A percentile compares a stretch with the other conserved stretches of the same genome.
Evolutionary conservation across 1,140 invertebrate genomes (phyloP).

Genomic region (Bombus superbus): DNA sequence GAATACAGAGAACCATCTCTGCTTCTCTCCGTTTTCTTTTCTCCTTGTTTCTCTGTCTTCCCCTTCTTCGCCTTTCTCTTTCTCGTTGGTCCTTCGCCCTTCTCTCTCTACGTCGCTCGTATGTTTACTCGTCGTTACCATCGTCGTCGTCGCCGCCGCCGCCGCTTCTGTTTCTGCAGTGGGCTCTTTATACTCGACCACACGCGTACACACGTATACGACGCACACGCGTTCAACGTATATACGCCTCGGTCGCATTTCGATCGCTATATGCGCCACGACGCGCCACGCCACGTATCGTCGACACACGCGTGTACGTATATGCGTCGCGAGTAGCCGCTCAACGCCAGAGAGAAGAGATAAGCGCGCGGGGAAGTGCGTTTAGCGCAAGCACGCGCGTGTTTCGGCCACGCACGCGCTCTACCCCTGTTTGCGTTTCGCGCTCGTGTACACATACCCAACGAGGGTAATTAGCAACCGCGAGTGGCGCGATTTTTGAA

Average conservation of each 20-base stretch:
- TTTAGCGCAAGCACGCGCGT: slow-evolving; percentile 3
- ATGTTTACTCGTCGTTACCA: slow-evolving; percentile 63
- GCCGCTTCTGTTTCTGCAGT: slow-evolving; percentile 61
- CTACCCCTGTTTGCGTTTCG: slow-evolving; percentile 1
- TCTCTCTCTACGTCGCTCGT: slow-evolving; percentile 20
- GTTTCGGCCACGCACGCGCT: slow-evolving; percentile 10
- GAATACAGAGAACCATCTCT: slow-evolving; percentile 43
- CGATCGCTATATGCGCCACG: not conserved
- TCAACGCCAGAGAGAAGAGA: not conserved
- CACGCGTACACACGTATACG: not conserved
- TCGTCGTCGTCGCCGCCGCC: slow-evolving; percentile 3
- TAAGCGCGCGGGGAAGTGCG: not conserved
- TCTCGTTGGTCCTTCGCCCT: not conserved
- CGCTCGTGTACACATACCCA: not conserved
- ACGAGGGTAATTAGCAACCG: slow-evolving; percentile 21
- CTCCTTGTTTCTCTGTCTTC: not conserved
- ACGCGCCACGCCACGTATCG: not conserved
- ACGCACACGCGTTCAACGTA: not conserved
- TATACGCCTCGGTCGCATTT: slow-evolving; percentile 42
- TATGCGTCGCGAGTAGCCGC: not conserved
- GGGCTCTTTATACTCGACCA: slow-evolving; percentile 57
- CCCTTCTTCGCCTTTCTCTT: not conserved
- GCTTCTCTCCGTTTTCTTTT: not conserved
- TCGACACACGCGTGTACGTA: not conserved
- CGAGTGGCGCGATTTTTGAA: slow-evolving; percentile 13